Evolutionary conservation across 2,797 vertebrate genomes (phyloP), one percentile per base, ranked within the genome.

Genomic region (Acipenser ruthenus): DNA sequence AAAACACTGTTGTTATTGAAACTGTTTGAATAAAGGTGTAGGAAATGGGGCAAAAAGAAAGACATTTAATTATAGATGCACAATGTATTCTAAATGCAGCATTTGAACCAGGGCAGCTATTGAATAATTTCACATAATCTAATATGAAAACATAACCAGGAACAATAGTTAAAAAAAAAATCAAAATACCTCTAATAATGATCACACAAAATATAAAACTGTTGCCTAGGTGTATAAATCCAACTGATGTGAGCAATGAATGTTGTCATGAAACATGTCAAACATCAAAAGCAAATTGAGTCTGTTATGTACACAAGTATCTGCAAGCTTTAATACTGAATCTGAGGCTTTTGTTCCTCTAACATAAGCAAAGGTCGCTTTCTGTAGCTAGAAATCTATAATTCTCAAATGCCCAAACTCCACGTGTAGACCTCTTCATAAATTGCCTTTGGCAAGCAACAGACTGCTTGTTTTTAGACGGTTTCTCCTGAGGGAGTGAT

Each of bases 241-340:
- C 72, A 86, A 84, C 83, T 80, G 78, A 86, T 88, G 83, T 79
- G 79, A 79, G 78, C 85, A 69, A 68, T 72, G 68, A 83, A 86
- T 85, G 79, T 78, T 78, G 80, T 84, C 80, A 69, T 75, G 80
- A 92, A 86, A 88, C 80, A 86, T 89, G 84, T 92, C 89, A 92
- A 84, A 89, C 81, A 81, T 78, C 75, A 69, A 68, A 68, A 13
- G 80, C 86, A 91, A 92, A 93, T 94, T 91, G 89, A 88, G 84
- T 85, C 83, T 85, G 86, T 83, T 87, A 87, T 87, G 87, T 85
- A 85, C 89, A 86, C 87, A 86, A 93, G 87, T 80, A 84, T 88
- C 90, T 89, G 88, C 90, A 86, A 79, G 83, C 86, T 93, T 88
- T 89, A 91, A 91, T 93, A 90, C 84, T 78, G 88, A 87, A 90